Evolutionary conservation across 2,797 vertebrate species (phyloP).

Genomic region (Galagoides demidoff): DNA sequence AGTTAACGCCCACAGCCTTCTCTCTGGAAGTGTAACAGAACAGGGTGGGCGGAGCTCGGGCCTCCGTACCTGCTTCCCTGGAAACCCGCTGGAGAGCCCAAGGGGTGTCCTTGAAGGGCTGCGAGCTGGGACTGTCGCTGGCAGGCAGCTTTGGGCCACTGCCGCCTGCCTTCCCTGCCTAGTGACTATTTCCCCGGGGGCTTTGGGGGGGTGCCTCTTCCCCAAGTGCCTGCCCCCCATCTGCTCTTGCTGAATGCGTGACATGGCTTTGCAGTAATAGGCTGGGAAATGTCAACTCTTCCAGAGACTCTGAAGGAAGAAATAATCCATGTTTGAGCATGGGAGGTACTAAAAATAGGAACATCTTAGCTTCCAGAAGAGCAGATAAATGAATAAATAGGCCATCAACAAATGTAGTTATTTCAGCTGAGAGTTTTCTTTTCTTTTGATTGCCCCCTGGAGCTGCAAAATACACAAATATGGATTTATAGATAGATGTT

Average conservation of each 20-base stretch:
- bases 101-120: fast-evolving
- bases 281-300: neutral
- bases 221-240: neutral
- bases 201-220: too few species aligned
- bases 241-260: neutral
- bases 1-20: neutral
- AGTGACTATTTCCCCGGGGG: neutral
- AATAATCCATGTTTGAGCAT: neutral
- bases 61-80: neutral
- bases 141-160: fast-evolving
- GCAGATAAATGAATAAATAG: neutral
- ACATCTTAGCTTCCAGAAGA: neutral
- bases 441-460: neutral
- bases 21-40: fast-evolving
- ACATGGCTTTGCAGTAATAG: neutral
- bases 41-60: fast-evolving
- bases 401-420: fast-evolving
- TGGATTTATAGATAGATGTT: neutral
- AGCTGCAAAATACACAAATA: neutral
- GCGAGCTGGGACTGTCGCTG: neutral
- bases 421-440: slow-evolving; percentile 5
- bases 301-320: neutral
- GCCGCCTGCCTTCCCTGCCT: neutral
- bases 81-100: neutral
- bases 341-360: slow-evolving; percentile 44